Evolutionary conservation across 2,888 invertebrate species (phyloP), one percentile per base, ranked within the genome.

Genomic region (Acholoe squamosa): DNA sequence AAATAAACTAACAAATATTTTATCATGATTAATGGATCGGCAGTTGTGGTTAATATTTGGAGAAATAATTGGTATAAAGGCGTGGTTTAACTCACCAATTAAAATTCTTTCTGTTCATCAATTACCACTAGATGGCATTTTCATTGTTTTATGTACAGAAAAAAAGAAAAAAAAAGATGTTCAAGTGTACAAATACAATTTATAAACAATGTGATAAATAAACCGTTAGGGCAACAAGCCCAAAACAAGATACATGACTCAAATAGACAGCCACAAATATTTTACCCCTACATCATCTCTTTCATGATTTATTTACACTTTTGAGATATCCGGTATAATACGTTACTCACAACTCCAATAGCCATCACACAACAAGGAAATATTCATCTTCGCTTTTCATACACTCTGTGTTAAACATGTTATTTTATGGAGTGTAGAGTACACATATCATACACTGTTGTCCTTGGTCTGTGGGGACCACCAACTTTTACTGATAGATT

Each of bases 21-120:
- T 43, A 43, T 80, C n/a, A 80, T 33, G 80, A 80, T 80, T 80
- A 80, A 80, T 80, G 12, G 80, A 16, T 19, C 19, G 80, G 43
- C 80, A 33, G 12, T 80, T 43, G 80, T 43, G 80, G 80, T 80
- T 80, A 80, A 16, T 80, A 16, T 43, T 80, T 22, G 1, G 80
- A 33, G 80, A 28, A 28, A 16, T 25, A 71, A 33, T 80, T 33
- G 34, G 33, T n/a, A 14, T n/a, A 43, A 33, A 33, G 14, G 5
- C 22, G 33, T 80, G 80, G 34, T 34, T 80, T 80, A 80, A 80
- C 43, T 7, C 43, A 71, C 1, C 7, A 1, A 14, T 31, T 25
- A n/a, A n/a, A n/a, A n/a, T 71, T 71, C 28, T 28, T 71, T 71
- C 1, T 14, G 25, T 31, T 71, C 14, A 71, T 71, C 25, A 71